Evolutionary conservation across 2,888 invertebrate species (phyloP), one percentile per base, ranked within the genome.

Genomic region (Synergus laeviventris): DNA sequence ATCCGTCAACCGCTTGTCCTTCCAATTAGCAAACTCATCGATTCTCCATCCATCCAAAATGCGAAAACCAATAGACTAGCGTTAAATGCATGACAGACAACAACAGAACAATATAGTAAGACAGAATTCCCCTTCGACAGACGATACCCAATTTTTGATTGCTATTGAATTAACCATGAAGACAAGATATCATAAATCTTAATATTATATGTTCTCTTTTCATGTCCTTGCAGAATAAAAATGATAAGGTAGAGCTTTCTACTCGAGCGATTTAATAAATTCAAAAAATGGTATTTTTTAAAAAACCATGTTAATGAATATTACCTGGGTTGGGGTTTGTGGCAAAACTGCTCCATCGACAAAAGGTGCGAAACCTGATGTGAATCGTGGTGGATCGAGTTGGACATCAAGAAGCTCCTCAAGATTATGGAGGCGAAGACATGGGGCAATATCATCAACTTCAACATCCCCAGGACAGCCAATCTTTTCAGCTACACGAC

Each of bases 281-380:
- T 11, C 39, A 9, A 9, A 39, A 39, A 39, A 11, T 39, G 11
- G 39, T 9, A 39, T 39, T 39, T 11, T 11, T 11, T 39, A 11
- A 39, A 39, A 9, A 9, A 39, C 2, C 39, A 11, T 12, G 3
- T 4, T 21, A 66, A 61, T 75, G 76, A 73, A 74, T 49, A 80
- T 82, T 61, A 89, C 90, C 87, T 87, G 89, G 75, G 81, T 83
- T 74, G 85, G 82, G 39, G 89, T 83, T 42, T 84, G 82, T 0
- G 91, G 93, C 83, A 97, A 93, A 81, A 97, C 96, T 38, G 96
- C 96, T 84, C 97, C 97, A 91, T 98, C 98, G 84, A 97, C 95
- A 90, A 98, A 97, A 2, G 98, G 98, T n/a, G 97, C 98, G 89
- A 98, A 98, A 31, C 97, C 97, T 49, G 96, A 95, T 75, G 97